phyloP scores from a whole-genome alignment of 2,797 vertebrate species.

The Pseudochaenichthys georgianus region DNA sequence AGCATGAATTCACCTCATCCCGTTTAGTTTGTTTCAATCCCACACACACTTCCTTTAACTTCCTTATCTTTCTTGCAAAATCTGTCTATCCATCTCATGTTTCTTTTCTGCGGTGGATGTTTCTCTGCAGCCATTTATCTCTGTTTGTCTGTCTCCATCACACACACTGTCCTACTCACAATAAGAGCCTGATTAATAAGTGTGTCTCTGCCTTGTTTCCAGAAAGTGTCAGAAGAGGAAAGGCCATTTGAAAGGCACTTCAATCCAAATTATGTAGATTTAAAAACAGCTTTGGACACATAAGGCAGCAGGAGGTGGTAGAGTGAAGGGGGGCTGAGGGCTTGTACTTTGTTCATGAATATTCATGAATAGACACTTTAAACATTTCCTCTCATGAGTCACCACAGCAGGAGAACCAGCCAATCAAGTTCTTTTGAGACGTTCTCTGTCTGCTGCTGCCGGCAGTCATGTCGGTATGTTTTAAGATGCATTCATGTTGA shows the following conservation, averaged over 20 bases:
- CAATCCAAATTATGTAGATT: constrained; percentile 86
- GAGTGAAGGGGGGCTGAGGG: constrained; percentile 33
- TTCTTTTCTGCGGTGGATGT: neutral
- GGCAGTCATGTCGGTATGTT: constrained; percentile 13
- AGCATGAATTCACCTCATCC: constrained; percentile 11
- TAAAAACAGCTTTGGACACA: constrained; percentile 82
- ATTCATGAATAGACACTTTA: constrained; percentile 78
- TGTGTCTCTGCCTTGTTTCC: constrained; percentile 75
- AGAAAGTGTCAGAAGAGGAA: constrained; percentile 76
- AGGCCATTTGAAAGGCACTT: constrained; percentile 86
- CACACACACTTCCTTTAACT: constrained; percentile 8
- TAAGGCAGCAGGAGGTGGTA: constrained; percentile 65
- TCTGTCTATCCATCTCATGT: constrained; percentile 4
- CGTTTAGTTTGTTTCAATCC: constrained; percentile 2
- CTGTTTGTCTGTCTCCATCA: constrained; percentile 18
- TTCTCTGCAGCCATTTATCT: constrained; percentile 22
- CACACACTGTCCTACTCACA: constrained; percentile 37
- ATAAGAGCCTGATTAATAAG: constrained; percentile 83
- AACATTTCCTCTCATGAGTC: constrained; percentile 71
- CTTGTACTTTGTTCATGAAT: constrained; percentile 71
- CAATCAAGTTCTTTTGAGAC: constrained; percentile 68
- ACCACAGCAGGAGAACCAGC: constrained; percentile 60
- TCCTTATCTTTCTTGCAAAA: neutral
- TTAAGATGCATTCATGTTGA: constrained; percentile 5
- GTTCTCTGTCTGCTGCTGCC: constrained; percentile 24